phyloP scores from a whole-genome alignment of 2,113 vertebrate genomes.

The Lutjanus erythropterus region DNA sequence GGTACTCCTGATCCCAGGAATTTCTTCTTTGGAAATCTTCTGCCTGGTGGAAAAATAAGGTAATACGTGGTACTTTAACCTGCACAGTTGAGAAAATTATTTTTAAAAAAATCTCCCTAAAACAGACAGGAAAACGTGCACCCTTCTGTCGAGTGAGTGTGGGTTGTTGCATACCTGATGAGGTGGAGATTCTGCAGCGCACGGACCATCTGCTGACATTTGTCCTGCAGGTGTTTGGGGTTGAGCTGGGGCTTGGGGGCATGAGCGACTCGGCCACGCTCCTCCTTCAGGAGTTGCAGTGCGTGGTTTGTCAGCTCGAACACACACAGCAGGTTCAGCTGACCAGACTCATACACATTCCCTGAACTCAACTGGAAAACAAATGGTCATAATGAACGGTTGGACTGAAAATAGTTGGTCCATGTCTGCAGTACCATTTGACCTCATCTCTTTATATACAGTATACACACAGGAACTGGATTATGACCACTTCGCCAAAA shows the following conservation, averaged over 20 bases:
- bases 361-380: slow-evolving; percentile 82
- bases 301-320: slow-evolving; percentile 89
- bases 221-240: slow-evolving; percentile 73
- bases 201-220: slow-evolving; percentile 61
- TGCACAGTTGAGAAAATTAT: no score
- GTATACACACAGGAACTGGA: background rate
- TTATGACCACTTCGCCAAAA: background rate
- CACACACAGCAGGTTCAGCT: slow-evolving; percentile 88
- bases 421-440: background rate
- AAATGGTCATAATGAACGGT: background rate
- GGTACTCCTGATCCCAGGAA: slow-evolving; percentile 61
- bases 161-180: slow-evolving; percentile 78
- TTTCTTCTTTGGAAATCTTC: slow-evolving; percentile 76
- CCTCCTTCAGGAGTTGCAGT: slow-evolving; percentile 82
- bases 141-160: accelerated
- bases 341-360: slow-evolving; percentile 87
- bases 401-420: background rate
- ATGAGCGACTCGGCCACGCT: slow-evolving; percentile 56
- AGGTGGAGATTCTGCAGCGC: slow-evolving; percentile 72
- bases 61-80: background rate
- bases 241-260: slow-evolving; percentile 60
- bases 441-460: background rate
- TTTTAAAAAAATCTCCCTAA: no score
- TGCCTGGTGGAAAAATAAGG: slow-evolving; percentile 72
- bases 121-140: no score